A percentile compares a stretch with the other conserved stretches of the same genome.
Evolutionary conservation across 2,113 vertebrate species (phyloP).

Genomic region (Anseranas semipalmata): DNA sequence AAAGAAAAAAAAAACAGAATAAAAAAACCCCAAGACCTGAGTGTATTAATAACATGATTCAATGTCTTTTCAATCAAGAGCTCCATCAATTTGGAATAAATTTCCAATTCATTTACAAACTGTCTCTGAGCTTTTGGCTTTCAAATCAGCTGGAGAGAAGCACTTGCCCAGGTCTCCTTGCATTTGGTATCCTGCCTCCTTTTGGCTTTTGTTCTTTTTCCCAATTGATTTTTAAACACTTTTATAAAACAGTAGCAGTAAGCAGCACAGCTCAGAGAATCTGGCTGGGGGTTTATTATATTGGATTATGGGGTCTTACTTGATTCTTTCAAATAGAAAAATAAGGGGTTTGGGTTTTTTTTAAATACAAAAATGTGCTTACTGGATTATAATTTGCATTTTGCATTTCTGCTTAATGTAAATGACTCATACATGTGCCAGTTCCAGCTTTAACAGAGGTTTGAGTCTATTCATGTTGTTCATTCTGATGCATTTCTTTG

Average conservation of each 20-base stretch:
- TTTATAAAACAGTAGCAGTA: not conserved
- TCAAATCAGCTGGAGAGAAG: constrained; percentile 5
- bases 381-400: not conserved
- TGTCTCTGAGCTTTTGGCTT: constrained; percentile 9
- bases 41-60: constrained; percentile 34
- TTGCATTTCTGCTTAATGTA: not conserved
- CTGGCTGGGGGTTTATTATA: not conserved
- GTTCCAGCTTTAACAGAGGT: not conserved
- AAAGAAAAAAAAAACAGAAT: not conserved
- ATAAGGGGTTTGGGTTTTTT: not conserved
- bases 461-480: not conserved
- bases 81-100: constrained; percentile 51
- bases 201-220: not conserved
- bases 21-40: not conserved
- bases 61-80: constrained; percentile 45
- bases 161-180: not conserved
- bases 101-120: constrained; percentile 47
- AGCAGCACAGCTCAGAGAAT: not conserved
- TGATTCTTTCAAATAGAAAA: constrained; percentile 3
- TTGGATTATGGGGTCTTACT: not conserved
- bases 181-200: not conserved
- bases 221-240: not conserved
- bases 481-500: not conserved
- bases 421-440: not conserved
- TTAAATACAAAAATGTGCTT: not conserved